Conservation (phyloP, 2,113 vertebrate genomes). For the Ondatra zibethicus region DNA sequence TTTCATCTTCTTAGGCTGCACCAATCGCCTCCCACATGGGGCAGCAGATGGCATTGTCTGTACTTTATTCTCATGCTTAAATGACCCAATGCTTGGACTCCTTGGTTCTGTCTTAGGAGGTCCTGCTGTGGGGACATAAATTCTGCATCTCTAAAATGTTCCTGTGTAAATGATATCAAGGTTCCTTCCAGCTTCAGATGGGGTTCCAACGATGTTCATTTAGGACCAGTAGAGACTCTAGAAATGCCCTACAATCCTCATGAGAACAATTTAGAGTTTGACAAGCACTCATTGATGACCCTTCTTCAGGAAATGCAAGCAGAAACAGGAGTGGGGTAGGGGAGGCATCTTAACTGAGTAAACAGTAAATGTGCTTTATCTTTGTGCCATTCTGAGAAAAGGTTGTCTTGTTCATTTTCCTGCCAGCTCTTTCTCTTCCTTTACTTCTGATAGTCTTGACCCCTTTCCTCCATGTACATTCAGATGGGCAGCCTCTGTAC, state of each 20-base stretch:
- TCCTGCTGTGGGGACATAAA: not conserved
- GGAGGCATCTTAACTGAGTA: not conserved
- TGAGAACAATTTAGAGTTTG: not conserved
- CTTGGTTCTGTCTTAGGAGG: not conserved
- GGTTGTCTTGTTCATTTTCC: not conserved
- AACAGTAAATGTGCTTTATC: not conserved
- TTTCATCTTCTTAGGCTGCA: not conserved
- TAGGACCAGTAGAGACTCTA: not conserved
- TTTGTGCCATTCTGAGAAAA: conserved; percentile 39
- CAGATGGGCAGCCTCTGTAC: not conserved
- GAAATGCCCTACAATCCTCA: not conserved
- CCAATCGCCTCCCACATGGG: not conserved
- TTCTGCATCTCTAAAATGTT: not conserved
- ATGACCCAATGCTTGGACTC: not conserved
- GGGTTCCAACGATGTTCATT: not conserved
- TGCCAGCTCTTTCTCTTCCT: not conserved
- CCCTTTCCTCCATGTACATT: not conserved
- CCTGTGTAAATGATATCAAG: not conserved
- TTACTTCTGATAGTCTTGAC: conserved; percentile 18
- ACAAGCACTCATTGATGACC: not conserved
- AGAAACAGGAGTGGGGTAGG: not conserved
- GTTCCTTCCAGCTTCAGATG: not conserved
- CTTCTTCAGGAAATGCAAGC: conserved; percentile 28
- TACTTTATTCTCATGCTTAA: not conserved
- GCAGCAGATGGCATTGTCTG: not conserved